Evolutionary conservation across 2,113 vertebrate species (phyloP).

Genomic region (Climacteris rufus): DNA sequence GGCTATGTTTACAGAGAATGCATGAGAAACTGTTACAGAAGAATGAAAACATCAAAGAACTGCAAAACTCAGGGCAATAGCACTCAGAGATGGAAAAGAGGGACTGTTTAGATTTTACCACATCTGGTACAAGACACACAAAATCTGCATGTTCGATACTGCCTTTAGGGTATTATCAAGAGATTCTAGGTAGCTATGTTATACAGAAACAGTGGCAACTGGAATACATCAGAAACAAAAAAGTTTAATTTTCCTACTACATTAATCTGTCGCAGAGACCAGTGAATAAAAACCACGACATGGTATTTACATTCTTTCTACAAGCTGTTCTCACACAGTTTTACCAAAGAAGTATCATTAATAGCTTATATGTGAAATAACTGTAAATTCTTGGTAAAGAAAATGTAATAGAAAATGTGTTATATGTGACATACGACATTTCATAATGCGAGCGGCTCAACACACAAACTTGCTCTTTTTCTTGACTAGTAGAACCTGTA

Average conservation of each 20-base stretch:
- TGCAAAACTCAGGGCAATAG: too few relatives aligned
- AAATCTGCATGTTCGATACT: neutral
- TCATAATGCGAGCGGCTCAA: neutral
- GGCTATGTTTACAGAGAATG: too few relatives aligned
- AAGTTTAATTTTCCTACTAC: neutral
- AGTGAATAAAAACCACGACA: neutral
- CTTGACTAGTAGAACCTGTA: neutral
- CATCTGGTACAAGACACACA: neutral
- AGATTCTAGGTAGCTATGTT: neutral
- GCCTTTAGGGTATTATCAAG: neutral
- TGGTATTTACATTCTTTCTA: neutral
- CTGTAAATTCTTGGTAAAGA: too few relatives aligned
- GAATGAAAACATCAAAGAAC: too few relatives aligned
- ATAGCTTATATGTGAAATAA: too few relatives aligned
- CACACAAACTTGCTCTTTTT: neutral
- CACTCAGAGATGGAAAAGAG: neutral
- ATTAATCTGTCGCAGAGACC: neutral
- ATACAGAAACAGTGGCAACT: neutral
- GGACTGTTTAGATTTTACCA: neutral
- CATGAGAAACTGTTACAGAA: too few relatives aligned
- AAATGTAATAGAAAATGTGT: too few relatives aligned
- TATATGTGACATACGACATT: too few relatives aligned
- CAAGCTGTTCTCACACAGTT: neutral
- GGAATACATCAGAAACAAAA: neutral
- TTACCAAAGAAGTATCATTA: too few relatives aligned